Percentiles rank a stretch among this genome's conserved stretches.
Evolutionary conservation across 2,797 vertebrate genomes (phyloP).

Genomic region (Urosaurus nigricauda): DNA sequence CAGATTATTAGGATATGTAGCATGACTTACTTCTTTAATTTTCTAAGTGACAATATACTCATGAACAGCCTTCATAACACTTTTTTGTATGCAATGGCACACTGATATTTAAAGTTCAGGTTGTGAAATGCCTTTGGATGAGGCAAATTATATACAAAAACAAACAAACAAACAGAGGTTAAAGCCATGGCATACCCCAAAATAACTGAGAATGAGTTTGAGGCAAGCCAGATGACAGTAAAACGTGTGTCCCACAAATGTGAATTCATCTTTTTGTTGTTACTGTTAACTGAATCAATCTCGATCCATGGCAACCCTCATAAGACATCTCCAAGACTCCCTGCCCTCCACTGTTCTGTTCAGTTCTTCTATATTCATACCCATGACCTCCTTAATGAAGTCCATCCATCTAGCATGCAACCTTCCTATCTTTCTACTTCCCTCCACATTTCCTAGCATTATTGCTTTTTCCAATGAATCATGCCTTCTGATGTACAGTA

Average conservation of each 20-base stretch:
- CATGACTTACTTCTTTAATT: background rate
- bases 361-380: too few species aligned
- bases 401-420: too few species aligned
- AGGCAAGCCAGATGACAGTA: background rate
- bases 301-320: too few species aligned
- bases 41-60: constrained; percentile 5
- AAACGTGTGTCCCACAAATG: background rate
- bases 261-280: background rate
- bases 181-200: too few species aligned
- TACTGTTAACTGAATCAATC: too few species aligned
- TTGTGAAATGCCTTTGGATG: background rate
- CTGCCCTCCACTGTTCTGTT: too few species aligned
- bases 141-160: background rate
- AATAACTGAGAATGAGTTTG: background rate
- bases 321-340: too few species aligned
- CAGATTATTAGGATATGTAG: constrained; percentile 32
- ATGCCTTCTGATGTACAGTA: too few species aligned
- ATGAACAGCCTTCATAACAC: background rate
- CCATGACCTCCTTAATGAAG: too few species aligned
- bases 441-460: too few species aligned
- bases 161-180: background rate
- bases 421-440: too few species aligned
- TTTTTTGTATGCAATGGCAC: background rate
- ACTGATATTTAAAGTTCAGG: background rate
- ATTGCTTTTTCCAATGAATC: too few species aligned